A percentile compares a stretch with the other conserved stretches of the same genome.
Conservation (phyloP, 1,140 invertebrate species). For the Drosophila sturtevanti region DNA sequence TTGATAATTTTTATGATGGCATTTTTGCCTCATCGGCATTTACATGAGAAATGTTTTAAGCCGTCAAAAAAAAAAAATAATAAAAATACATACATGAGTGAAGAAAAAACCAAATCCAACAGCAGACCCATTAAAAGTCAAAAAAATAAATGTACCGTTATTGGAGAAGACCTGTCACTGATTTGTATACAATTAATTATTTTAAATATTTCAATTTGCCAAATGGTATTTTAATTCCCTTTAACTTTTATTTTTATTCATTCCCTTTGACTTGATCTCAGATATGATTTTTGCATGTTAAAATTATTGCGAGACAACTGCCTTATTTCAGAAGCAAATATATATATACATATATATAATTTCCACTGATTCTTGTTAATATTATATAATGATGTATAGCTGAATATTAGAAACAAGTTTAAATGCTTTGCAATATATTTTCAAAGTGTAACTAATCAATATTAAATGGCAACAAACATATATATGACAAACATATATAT, state of each 20-base stretch:
- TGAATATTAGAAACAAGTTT: too few species aligned
- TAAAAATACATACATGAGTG: not conserved
- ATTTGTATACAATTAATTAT: not conserved
- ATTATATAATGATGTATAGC: too few species aligned
- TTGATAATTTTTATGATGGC: slow-evolving; percentile 53
- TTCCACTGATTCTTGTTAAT: too few species aligned
- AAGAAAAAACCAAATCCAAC: too few species aligned
- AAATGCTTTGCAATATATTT: too few species aligned
- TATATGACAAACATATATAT: too few species aligned
- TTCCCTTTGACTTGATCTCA: too few species aligned
- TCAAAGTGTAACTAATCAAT: too few species aligned
- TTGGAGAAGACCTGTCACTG: not conserved
- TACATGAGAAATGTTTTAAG: slow-evolving; percentile 43
- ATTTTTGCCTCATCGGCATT: slow-evolving; percentile 34
- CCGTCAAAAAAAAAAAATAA: not conserved
- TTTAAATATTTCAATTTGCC: not conserved
- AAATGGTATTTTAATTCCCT: not conserved
- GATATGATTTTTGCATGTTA: not conserved
- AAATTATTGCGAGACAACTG: not conserved
- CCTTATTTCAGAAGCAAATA: not conserved
- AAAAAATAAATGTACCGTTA: slow-evolving; percentile 37
- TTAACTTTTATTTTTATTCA: not conserved
- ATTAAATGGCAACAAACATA: too few species aligned
- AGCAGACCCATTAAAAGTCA: slow-evolving; percentile 31
- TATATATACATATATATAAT: too few species aligned